Percentiles rank a stretch among this genome's conserved stretches.
phyloP scores from a whole-genome alignment of 2,797 vertebrate genomes.

The Notolabrus celidotus region DNA sequence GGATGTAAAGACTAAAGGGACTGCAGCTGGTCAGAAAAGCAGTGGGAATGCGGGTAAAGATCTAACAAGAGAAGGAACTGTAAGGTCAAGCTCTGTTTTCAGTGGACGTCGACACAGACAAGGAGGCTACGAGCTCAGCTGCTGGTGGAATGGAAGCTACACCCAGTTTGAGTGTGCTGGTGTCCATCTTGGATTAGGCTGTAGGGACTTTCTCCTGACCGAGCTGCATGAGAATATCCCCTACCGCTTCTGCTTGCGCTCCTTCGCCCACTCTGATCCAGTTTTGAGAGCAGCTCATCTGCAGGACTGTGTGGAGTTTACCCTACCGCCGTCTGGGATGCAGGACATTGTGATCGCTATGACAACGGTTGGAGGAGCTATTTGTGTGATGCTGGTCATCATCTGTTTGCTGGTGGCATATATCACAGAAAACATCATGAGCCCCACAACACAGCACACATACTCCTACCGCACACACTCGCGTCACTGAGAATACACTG shows the following conservation, averaged over 20 bases:
- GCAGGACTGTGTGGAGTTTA: conserved; percentile 93
- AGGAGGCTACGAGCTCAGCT: conserved; percentile 90
- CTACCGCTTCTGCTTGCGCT: conserved; percentile 93
- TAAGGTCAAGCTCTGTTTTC: conserved; percentile 51
- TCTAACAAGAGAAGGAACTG: conserved; percentile 30
- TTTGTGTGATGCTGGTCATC: conserved; percentile 99
- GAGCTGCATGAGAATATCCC: conserved; percentile 94
- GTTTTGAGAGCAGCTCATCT: conserved; percentile 50
- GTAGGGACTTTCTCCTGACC: conserved; percentile 91
- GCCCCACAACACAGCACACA: conserved; percentile 82
- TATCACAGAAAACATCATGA: conserved; percentile 98
- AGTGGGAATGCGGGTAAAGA: conserved; percentile 27
- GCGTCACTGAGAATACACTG: conserved; percentile 58
- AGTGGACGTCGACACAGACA: conserved; percentile 73
- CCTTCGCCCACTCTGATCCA: conserved; percentile 72
- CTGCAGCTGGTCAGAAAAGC: conserved; percentile 18
- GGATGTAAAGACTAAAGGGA: conserved; percentile 7
- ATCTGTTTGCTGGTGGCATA: conserved; percentile 98
- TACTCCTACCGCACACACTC: conserved; percentile 81
- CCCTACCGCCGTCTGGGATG: conserved; percentile 90
- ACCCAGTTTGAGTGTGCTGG: conserved; percentile 94
- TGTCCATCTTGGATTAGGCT: conserved; percentile 90
- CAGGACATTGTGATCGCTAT: conserved; percentile 97
- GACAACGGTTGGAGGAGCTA: conserved; percentile 97
- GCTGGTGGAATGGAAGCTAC: conserved; percentile 97